Evolutionary conservation across 2,113 vertebrate species (phyloP).

Genomic region (Scolopax mira): DNA sequence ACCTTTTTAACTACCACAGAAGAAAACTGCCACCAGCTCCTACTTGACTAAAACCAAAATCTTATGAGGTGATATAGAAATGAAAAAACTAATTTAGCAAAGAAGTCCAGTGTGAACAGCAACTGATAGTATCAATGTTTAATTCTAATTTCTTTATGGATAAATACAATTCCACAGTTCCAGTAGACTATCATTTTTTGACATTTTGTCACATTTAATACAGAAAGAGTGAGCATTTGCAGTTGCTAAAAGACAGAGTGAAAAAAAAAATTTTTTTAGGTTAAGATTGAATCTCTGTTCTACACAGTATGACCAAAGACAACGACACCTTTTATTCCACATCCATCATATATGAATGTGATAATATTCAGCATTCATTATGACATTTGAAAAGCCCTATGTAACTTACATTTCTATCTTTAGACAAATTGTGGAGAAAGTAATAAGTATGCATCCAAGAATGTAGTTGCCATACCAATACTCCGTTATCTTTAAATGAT

Average conservation of each 20-base stretch:
- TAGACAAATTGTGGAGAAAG: not conserved
- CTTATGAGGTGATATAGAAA: not conserved
- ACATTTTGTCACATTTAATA: not conserved
- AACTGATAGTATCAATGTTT: not conserved
- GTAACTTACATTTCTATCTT: not conserved
- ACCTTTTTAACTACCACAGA: not conserved
- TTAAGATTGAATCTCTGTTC: not conserved
- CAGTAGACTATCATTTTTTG: not conserved
- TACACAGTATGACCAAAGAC: not conserved
- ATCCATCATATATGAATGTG: not conserved
- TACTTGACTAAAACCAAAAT: not conserved
- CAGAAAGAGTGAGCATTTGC: not conserved
- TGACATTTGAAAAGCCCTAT: not conserved
- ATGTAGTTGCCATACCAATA: not conserved
- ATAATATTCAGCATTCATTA: not conserved
- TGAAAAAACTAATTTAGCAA: not conserved
- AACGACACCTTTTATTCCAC: not conserved
- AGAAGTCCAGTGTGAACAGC: not conserved
- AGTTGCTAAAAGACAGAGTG: not conserved
- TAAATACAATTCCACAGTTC: not conserved
- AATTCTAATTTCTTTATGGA: not conserved
- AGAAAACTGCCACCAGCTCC: not conserved
- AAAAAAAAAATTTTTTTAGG: not conserved
- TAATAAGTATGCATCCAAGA: not conserved
- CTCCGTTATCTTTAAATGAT: not conserved